These are phyloP conservation scores for Petrolisthes manimaculis DNA, from an alignment of 2,888 invertebrate species.

Conservation along the genomic window DNA sequence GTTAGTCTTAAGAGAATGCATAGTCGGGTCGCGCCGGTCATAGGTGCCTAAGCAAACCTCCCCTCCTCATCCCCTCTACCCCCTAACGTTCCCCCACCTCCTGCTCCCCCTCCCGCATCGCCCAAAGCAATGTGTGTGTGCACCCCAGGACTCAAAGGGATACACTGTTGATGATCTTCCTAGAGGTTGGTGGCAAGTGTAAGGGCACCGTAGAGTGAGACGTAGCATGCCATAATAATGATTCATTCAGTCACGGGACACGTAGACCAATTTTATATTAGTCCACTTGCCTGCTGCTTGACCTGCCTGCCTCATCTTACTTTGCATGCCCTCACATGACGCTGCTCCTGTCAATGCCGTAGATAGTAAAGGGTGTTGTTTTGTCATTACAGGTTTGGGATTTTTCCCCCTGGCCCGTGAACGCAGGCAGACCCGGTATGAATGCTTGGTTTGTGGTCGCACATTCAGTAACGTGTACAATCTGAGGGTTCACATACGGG, in stretches of 20 bases:
- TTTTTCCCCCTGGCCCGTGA: slow-evolving; percentile 61
- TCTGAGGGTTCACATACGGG: slow-evolving; percentile 63
- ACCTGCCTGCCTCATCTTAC: slow-evolving; percentile 57
- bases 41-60: neutral
- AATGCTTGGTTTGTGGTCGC: slow-evolving; percentile 62
- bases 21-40: neutral
- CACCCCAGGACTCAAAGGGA: neutral
- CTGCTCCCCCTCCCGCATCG: slow-evolving; percentile 7
- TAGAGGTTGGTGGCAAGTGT: slow-evolving; percentile 50
- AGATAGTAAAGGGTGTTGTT: slow-evolving; percentile 63
- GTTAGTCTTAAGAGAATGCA: neutral
- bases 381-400: slow-evolving; percentile 62
- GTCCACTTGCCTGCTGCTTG: slow-evolving; percentile 48
- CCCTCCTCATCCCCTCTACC: neutral
- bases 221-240: no score
- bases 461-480: slow-evolving; percentile 64
- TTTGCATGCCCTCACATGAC: slow-evolving; percentile 55
- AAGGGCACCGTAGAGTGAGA: slow-evolving; percentile 48
- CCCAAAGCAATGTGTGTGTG: neutral
- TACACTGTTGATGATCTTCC: slow-evolving; percentile 8
- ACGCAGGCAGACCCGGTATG: slow-evolving; percentile 63
- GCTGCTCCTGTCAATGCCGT: slow-evolving; percentile 45
- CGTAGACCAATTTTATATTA: no score
- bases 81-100: neutral
- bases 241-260: neutral